Conservation (phyloP, 2,888 invertebrate species). For the Hartigia nigra region DNA sequence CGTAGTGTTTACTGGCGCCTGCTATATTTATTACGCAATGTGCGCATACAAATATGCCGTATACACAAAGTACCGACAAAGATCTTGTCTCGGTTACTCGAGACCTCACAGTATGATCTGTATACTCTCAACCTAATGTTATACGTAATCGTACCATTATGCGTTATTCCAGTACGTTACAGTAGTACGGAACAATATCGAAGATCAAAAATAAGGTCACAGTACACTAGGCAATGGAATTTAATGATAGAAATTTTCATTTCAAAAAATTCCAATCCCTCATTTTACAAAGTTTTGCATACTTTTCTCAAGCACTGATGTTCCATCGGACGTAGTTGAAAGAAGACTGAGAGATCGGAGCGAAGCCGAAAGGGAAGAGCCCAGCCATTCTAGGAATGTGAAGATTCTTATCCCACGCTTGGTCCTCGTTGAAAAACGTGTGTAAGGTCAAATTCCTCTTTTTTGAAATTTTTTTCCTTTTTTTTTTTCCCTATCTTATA, state of each 20-base stretch:
- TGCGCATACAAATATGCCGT: neutral
- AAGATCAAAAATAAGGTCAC: neutral
- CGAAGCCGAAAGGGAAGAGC: neutral
- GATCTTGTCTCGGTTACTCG: neutral
- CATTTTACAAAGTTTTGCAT: neutral
- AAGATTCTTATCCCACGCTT: slow-evolving; percentile 41
- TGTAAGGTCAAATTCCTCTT: neutral
- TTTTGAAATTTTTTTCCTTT: neutral
- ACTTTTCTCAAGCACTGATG: neutral
- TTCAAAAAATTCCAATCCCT: neutral
- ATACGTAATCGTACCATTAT: neutral
- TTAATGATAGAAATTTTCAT: neutral
- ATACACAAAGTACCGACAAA: neutral
- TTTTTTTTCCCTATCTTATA: neutral
- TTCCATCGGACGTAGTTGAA: neutral
- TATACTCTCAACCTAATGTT: neutral
- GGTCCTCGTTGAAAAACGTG: slow-evolving; percentile 28
- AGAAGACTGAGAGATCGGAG: neutral
- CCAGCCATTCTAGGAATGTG: slow-evolving; percentile 31
- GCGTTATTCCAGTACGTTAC: neutral
- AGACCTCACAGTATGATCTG: neutral
- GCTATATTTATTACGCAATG: slow-evolving; percentile 38
- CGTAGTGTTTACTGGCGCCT: slow-evolving; percentile 25
- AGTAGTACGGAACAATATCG: neutral
- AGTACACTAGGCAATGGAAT: neutral